A percentile compares a stretch with the other conserved stretches of the same genome.
Evolutionary conservation across 2,797 vertebrate species (phyloP).

Genomic region (Spizella passerina): DNA sequence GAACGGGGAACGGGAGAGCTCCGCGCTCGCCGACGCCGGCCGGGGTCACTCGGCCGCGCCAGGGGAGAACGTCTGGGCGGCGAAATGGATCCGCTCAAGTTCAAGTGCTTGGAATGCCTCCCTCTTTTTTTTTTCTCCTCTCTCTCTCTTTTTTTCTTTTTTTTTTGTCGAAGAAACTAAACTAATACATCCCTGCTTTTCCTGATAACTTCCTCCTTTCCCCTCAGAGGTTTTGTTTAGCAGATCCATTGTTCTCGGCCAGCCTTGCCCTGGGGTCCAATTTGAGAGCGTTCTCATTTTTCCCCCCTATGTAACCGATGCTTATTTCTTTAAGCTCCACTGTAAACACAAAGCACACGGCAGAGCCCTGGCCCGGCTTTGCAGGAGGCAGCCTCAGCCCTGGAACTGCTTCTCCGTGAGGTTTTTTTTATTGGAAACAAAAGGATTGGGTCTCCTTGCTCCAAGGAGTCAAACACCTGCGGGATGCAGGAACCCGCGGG

Average conservation of each 20-base stretch:
- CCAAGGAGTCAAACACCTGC: neutral
- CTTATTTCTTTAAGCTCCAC: slow-evolving; percentile 55
- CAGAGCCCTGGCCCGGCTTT: neutral
- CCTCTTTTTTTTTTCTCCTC: neutral
- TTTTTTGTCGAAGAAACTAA: neutral
- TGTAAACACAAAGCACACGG: slow-evolving; percentile 43
- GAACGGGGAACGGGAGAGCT: neutral
- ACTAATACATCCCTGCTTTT: slow-evolving; percentile 3
- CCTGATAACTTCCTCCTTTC: slow-evolving; percentile 35
- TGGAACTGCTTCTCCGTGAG: neutral
- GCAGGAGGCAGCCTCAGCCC: slow-evolving; percentile 25
- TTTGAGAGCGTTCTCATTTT: slow-evolving; percentile 37
- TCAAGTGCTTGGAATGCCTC: slow-evolving; percentile 44
- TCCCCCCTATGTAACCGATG: slow-evolving; percentile 56
- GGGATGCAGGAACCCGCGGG: neutral
- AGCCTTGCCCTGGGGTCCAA: slow-evolving; percentile 60
- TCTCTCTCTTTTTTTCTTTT: neutral
- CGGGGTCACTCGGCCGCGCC: neutral
- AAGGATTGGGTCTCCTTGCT: neutral
- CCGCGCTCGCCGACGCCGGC: neutral
- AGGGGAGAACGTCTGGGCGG: slow-evolving; percentile 17
- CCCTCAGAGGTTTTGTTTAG: slow-evolving; percentile 22
- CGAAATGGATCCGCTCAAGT: slow-evolving; percentile 35
- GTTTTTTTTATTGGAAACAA: neutral
- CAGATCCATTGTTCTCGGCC: slow-evolving; percentile 41